Evolutionary conservation across 2,797 vertebrate genomes (phyloP).

Genomic region (Sebastes elongatus): DNA sequence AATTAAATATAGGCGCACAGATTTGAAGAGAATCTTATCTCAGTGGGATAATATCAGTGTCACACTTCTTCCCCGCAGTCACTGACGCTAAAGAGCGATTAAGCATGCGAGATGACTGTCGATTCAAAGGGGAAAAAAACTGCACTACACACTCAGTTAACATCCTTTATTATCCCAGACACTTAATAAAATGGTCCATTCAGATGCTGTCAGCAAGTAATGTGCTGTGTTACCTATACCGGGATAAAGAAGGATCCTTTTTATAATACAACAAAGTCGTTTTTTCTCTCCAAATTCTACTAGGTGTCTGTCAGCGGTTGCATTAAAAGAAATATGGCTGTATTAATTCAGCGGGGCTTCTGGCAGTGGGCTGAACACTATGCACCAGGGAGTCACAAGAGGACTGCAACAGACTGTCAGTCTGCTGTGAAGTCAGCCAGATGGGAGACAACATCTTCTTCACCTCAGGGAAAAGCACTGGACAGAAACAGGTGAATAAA

Average conservation of each 20-base stretch:
- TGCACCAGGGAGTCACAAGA: slow-evolving; percentile 62
- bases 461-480: slow-evolving; percentile 69
- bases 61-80: slow-evolving; percentile 57
- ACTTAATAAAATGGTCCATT: slow-evolving; percentile 37
- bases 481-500: slow-evolving; percentile 57
- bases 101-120: slow-evolving; percentile 61
- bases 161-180: slow-evolving; percentile 47
- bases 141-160: slow-evolving; percentile 30
- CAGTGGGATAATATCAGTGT: slow-evolving; percentile 64
- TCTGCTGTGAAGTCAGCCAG: slow-evolving; percentile 79
- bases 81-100: slow-evolving; percentile 64
- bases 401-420: slow-evolving; percentile 66
- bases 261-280: background rate
- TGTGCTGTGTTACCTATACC: slow-evolving; percentile 1
- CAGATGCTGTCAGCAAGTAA: slow-evolving; percentile 15
- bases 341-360: slow-evolving; percentile 52
- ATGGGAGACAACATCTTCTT: slow-evolving; percentile 80
- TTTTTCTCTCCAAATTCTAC: background rate
- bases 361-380: slow-evolving; percentile 40
- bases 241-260: background rate
- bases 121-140: slow-evolving; percentile 27
- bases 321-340: slow-evolving; percentile 31
- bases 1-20: slow-evolving; percentile 57
- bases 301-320: slow-evolving; percentile 11
- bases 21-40: slow-evolving; percentile 66